Evolutionary conservation across 2,888 invertebrate species (phyloP), one percentile per base, ranked within the genome.

Genomic region (Andrena praecox): DNA sequence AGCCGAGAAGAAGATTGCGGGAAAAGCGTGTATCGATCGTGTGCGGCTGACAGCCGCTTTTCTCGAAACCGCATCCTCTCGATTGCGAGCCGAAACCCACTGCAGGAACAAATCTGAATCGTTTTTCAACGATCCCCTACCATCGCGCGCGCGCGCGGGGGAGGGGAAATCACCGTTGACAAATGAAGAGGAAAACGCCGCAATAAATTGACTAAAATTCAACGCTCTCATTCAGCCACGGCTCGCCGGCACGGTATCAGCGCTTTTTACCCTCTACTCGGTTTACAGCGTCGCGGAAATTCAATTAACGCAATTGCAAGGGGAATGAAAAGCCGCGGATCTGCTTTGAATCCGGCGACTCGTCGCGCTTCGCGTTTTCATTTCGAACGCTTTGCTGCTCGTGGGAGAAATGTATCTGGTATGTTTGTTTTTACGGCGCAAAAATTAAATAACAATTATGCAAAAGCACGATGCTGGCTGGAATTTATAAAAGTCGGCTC

Each of bases 31-130:
- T 82, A 82, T 82, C 82, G 82, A 82, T 80, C 54, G 56, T 4
- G 81, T 67, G 74, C 66, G 52, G 31, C 69, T 79, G 82, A 80
- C 80, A 80, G 80, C 67, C 80, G 80, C 68, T 80, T 80, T 80
- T 60, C 80, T 68, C 80, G 80, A 80, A 80, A 72, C 80, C 82
- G 71, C 80, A 68, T 80, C 82, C 71, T 31, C 80, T 31, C 80
- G 75, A 80, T 80, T 72, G 62, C 80, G 72, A 76, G 59, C 54
- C 72, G 56, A 31, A 48, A 63, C 62, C 16, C 52, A 27, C 10
- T 27, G 33, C 54, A 33, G 62, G 35, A 76, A 82, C 75, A 78
- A 80, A 72, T 69, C 75, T 33, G 74, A 66, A 74, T 29, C 68
- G 71, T 72, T 76, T 66, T 35, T 42, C 71, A 63, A 63, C 75